These are phyloP conservation scores for Siniperca scherzeri DNA, from an alignment of 2,797 vertebrate genomes.

Conservation along the genomic window DNA sequence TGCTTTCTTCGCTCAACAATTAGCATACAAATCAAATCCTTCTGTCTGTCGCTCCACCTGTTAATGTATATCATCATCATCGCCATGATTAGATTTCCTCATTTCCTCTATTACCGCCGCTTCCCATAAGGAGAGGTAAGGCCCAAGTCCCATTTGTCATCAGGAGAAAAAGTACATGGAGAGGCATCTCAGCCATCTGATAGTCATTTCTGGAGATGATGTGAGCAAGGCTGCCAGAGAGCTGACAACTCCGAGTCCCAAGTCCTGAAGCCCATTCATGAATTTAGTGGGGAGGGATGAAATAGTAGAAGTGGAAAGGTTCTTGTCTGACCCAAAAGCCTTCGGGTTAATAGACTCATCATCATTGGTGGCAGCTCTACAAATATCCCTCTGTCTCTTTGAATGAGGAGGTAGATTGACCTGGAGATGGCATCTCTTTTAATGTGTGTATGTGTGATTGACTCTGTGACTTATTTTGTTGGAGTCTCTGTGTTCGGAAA, in stretches of 20 bases:
- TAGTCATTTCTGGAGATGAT: slow-evolving; percentile 48
- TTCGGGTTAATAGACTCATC: slow-evolving; percentile 71
- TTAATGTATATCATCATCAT: slow-evolving; percentile 50
- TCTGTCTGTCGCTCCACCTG: slow-evolving; percentile 30
- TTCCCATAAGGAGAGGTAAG: slow-evolving; percentile 50
- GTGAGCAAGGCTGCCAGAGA: slow-evolving; percentile 44
- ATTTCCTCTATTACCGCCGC: slow-evolving; percentile 59
- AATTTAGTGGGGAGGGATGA: slow-evolving; percentile 33
- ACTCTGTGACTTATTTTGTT: slow-evolving; percentile 39
- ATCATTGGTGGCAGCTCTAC: slow-evolving; percentile 52
- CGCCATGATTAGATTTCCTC: slow-evolving; percentile 64
- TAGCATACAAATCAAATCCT: slow-evolving; percentile 61
- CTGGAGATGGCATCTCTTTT: slow-evolving; percentile 38
- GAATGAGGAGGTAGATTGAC: slow-evolving; percentile 50
- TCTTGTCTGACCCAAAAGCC: slow-evolving; percentile 49
- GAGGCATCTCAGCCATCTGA: slow-evolving; percentile 54
- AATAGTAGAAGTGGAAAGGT: slow-evolving; percentile 57
- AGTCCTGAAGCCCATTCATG: slow-evolving; percentile 50
- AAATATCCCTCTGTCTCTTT: slow-evolving; percentile 53
- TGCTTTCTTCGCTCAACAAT: slow-evolving; percentile 45
- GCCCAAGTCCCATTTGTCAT: slow-evolving; percentile 58
- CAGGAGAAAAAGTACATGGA: slow-evolving; percentile 48
- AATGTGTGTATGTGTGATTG: slow-evolving; percentile 27
- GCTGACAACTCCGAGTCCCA: slow-evolving; percentile 31
- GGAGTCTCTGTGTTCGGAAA: slow-evolving; percentile 41